Evolutionary conservation across 2,797 vertebrate species (phyloP).

Genomic region (Lithobates sylvaticus): DNA sequence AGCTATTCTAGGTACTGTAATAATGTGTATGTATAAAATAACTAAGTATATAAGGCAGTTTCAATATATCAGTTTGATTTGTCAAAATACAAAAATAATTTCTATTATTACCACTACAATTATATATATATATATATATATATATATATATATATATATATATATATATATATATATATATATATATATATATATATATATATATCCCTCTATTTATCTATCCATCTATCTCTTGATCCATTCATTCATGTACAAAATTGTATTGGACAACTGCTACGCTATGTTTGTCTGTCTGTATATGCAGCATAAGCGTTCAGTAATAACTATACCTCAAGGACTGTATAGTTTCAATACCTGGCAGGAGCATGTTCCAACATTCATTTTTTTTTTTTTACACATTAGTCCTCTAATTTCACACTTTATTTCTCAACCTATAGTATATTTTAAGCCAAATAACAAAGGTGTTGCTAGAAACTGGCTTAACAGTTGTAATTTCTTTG

Average conservation of each 20-base stretch:
- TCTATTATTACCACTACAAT: no score
- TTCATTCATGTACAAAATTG: not conserved
- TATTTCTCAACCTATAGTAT: not conserved
- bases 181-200: no score
- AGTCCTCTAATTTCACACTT: not conserved
- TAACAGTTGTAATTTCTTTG: slow-evolving; percentile 12
- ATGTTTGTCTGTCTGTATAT: not conserved
- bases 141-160: no score
- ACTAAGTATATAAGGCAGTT: not conserved
- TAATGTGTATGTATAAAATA: not conserved
- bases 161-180: no score
- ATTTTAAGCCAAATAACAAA: not conserved
- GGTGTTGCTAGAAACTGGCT: not conserved
- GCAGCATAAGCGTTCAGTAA: no score
- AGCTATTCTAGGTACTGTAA: not conserved
- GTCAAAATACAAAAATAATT: not conserved
- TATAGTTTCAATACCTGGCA: not conserved
- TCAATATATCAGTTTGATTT: not conserved
- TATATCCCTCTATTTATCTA: not conserved
- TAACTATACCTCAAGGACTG: not conserved
- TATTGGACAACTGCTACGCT: not conserved
- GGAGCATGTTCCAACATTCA: no score
- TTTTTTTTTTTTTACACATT: not conserved
- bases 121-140: no score
- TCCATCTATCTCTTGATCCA: not conserved